Conservation (phyloP, 2,888 invertebrate species). For the Meliscaeva auricollis region DNA sequence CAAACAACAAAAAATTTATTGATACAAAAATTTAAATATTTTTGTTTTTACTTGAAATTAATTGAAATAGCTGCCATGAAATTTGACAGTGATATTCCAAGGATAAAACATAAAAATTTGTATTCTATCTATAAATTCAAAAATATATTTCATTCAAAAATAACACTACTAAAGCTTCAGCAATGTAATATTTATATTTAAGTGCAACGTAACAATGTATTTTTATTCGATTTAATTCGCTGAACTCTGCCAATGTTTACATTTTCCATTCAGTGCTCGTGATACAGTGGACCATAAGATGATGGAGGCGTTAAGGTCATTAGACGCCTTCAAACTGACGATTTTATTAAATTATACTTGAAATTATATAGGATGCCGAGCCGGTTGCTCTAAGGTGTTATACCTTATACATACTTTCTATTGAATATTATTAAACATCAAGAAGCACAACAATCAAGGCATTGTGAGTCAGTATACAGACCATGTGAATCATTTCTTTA, state of each 20-base stretch:
- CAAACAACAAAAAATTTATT: not conserved
- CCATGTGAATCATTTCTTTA: slow-evolving; percentile 54
- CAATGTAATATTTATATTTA: not conserved
- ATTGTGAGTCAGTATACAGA: slow-evolving; percentile 54
- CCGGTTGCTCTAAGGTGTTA: not conserved
- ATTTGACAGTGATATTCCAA: not conserved
- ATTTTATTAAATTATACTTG: slow-evolving; percentile 26
- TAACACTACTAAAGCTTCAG: slow-evolving; percentile 1
- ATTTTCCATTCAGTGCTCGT: slow-evolving; percentile 52
- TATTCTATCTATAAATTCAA: not conserved
- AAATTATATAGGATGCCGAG: not conserved
- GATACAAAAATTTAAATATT: no score
- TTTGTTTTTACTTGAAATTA: no score
- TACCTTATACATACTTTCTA: slow-evolving; percentile 12
- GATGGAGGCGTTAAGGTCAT: slow-evolving; percentile 53
- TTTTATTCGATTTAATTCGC: slow-evolving; percentile 61
- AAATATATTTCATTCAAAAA: no score
- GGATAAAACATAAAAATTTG: not conserved
- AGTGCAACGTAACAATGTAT: slow-evolving; percentile 6
- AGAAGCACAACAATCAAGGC: slow-evolving; percentile 14
- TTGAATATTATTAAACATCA: slow-evolving; percentile 48
- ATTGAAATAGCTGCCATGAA: no score
- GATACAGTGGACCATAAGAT: not conserved
- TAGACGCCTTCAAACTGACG: slow-evolving; percentile 48
- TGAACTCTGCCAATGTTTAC: slow-evolving; percentile 70